These are phyloP conservation scores for Lathronympha strigana DNA, from an alignment of 2,888 invertebrate genomes.

Conservation along the genomic window DNA sequence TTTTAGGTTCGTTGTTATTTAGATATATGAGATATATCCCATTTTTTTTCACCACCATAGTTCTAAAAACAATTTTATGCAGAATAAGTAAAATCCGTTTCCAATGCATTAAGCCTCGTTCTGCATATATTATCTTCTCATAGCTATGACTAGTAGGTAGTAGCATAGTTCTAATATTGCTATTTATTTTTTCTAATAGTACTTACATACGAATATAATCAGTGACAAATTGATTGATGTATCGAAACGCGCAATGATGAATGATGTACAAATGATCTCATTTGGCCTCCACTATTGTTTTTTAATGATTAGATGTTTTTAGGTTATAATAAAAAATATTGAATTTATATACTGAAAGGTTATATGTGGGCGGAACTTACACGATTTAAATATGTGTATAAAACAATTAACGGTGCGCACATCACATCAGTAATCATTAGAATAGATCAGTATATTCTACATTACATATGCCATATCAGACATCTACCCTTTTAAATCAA, in stretches of 20 bases:
- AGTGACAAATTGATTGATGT: constrained; percentile 74
- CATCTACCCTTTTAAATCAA: constrained; percentile 29
- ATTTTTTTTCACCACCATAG: no score
- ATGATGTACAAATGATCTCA: constrained; percentile 73
- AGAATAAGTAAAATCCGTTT: no score
- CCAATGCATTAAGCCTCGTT: no score
- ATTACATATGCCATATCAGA: constrained; percentile 22
- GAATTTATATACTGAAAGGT: constrained; percentile 35
- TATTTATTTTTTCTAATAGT: constrained; percentile 20
- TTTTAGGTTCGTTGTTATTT: no score
- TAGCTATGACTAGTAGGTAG: no score
- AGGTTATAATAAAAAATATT: constrained; percentile 41
- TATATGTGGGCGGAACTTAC: constrained; percentile 36
- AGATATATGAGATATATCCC: no score
- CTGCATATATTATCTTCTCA: no score
- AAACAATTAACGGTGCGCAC: constrained; percentile 8
- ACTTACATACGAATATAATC: constrained; percentile 41
- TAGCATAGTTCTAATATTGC: neutral
- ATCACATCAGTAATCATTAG: constrained; percentile 2
- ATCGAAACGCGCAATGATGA: constrained; percentile 66
- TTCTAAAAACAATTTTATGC: no score
- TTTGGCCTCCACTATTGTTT: constrained; percentile 68
- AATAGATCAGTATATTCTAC: neutral
- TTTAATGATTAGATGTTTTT: constrained; percentile 52
- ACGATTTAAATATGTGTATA: constrained; percentile 6